Conservation (phyloP, 2,888 invertebrate genomes). For the Endomychus coccineus region DNA sequence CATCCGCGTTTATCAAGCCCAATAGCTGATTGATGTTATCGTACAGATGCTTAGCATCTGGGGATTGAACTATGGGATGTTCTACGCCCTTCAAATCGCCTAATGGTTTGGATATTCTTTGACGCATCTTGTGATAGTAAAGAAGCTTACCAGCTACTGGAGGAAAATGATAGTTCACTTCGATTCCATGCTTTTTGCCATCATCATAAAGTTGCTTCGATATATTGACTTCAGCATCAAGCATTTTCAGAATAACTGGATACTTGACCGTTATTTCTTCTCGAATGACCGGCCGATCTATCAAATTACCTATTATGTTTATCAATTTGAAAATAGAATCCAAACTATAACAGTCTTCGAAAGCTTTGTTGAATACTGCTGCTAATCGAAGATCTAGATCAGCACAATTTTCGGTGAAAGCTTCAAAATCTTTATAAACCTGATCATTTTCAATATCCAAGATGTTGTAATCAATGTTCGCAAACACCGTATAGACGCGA, state of each 20-base stretch:
- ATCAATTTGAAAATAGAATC: slow-evolving; percentile 55
- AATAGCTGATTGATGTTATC: slow-evolving; percentile 62
- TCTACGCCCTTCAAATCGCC: slow-evolving; percentile 58
- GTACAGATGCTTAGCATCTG: slow-evolving; percentile 49
- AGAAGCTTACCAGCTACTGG: slow-evolving; percentile 64
- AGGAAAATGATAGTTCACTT: slow-evolving; percentile 63
- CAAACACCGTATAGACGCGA: slow-evolving; percentile 40
- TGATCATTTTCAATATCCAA: slow-evolving; percentile 59
- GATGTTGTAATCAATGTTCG: slow-evolving; percentile 64
- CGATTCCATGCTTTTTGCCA: slow-evolving; percentile 47
- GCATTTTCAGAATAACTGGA: slow-evolving; percentile 54
- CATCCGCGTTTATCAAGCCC: slow-evolving; percentile 54
- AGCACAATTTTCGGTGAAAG: slow-evolving; percentile 55
- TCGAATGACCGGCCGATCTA: slow-evolving; percentile 67
- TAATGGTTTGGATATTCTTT: slow-evolving; percentile 52
- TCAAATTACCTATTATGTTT: slow-evolving; percentile 53
- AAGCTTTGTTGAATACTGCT: slow-evolving; percentile 70
- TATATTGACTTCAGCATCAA: slow-evolving; percentile 57
- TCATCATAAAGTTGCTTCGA: slow-evolving; percentile 58
- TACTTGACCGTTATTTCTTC: slow-evolving; percentile 63
- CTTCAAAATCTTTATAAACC: slow-evolving; percentile 58
- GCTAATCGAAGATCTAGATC: slow-evolving; percentile 74
- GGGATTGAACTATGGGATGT: slow-evolving; percentile 54
- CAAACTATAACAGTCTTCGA: slow-evolving; percentile 69
- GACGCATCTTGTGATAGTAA: slow-evolving; percentile 61